Evolutionary conservation across 2,888 invertebrate genomes (phyloP).

Genomic region (Cephus runcator): DNA sequence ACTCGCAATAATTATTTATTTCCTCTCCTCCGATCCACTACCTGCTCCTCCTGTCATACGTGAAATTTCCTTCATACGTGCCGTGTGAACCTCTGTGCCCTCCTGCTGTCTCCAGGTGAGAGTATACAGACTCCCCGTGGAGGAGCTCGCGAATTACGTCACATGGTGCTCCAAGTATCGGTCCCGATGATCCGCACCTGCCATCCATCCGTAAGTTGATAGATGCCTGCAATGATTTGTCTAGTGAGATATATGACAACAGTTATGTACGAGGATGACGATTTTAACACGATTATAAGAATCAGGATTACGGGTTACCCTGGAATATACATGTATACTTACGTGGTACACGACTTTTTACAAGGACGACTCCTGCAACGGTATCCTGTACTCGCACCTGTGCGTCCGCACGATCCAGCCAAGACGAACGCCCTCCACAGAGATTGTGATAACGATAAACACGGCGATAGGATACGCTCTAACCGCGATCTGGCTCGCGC

Average conservation of each 20-base stretch:
- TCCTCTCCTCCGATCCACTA: not conserved
- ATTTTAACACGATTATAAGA: not conserved
- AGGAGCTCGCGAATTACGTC: not conserved
- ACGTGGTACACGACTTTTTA: not conserved
- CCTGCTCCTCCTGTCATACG: not conserved
- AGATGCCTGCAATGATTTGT: not conserved
- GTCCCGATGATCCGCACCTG: slow-evolving; percentile 17
- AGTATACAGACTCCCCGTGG: not conserved
- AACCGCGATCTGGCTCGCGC: not conserved
- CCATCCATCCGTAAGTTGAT: slow-evolving; percentile 16
- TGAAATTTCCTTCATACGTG: not conserved
- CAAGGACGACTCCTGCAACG: not conserved
- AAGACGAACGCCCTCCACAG: not conserved
- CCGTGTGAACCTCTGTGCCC: not conserved
- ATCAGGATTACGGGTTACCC: not conserved
- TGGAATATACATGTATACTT: not conserved
- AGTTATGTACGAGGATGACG: not conserved
- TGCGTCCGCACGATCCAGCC: not conserved
- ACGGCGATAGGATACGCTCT: not conserved
- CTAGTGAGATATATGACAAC: too few species aligned
- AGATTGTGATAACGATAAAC: not conserved
- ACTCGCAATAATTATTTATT: not conserved
- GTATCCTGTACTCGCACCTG: not conserved
- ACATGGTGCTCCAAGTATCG: slow-evolving; percentile 3
- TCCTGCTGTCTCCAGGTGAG: not conserved